phyloP scores from a whole-genome alignment of 2,113 vertebrate species.

The Corvus cornix region DNA sequence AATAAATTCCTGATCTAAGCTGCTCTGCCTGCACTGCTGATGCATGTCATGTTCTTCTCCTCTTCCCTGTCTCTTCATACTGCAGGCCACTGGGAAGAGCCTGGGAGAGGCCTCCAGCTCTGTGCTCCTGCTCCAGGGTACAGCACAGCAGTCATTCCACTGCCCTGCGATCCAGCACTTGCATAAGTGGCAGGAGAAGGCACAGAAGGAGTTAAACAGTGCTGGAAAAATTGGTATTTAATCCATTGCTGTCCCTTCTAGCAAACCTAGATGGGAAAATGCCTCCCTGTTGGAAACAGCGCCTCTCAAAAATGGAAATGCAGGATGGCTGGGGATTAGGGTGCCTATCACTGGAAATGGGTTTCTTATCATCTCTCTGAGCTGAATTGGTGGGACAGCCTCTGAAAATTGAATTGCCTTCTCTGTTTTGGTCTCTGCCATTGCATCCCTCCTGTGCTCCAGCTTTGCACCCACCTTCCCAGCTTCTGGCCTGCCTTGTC shows the following conservation, averaged over 20 bases:
- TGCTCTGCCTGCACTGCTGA: neutral
- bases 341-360: slow-evolving; percentile 61
- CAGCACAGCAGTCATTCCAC: neutral
- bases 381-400: slow-evolving; percentile 59
- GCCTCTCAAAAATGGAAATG: slow-evolving; percentile 32
- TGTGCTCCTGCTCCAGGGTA: neutral
- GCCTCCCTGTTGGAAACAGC: slow-evolving; percentile 23
- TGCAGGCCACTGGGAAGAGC: neutral
- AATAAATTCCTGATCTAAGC: neutral
- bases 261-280: slow-evolving; percentile 47
- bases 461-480: neutral
- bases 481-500: neutral
- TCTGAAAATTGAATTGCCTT: slow-evolving; percentile 69
- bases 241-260: slow-evolving; percentile 39
- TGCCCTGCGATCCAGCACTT: neutral
- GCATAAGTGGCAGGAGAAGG: neutral
- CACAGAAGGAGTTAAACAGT: slow-evolving; percentile 35
- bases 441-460: neutral
- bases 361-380: slow-evolving; percentile 68
- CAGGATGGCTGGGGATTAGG: slow-evolving; percentile 65
- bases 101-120: neutral
- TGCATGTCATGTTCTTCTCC: neutral
- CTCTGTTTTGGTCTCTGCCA: neutral
- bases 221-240: slow-evolving; percentile 37
- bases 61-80: neutral